These are phyloP conservation scores for Venustoraphidia nigricollis DNA, from an alignment of 2,888 invertebrate genomes.

Conservation along the genomic window DNA sequence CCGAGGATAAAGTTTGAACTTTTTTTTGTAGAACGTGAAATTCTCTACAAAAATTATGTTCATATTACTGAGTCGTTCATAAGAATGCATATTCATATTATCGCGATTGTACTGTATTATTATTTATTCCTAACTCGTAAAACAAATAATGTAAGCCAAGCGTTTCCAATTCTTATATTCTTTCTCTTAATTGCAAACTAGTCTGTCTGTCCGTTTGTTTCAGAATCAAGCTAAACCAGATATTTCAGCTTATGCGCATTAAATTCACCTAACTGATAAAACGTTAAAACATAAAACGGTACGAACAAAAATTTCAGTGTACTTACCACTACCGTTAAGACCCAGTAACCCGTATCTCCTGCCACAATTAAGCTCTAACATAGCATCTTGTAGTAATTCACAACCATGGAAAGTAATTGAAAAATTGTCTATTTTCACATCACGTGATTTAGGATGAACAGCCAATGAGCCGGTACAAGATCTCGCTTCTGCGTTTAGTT, in stretches of 20 bases:
- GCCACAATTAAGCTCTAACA: slow-evolving; percentile 93
- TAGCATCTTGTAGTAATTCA: slow-evolving; percentile 89
- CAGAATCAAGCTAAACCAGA: not conserved
- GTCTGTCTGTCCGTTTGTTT: no score
- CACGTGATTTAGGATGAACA: slow-evolving; percentile 89
- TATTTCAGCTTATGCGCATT: not conserved
- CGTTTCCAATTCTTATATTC: no score
- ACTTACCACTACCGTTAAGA: slow-evolving; percentile 86
- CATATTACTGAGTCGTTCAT: no score
- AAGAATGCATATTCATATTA: no score
- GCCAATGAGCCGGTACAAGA: slow-evolving; percentile 90
- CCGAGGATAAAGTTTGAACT: no score
- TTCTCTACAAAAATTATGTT: no score
- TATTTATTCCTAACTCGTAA: no score
- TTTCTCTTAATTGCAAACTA: no score
- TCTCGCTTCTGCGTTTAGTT: slow-evolving; percentile 83
- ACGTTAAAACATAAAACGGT: no score
- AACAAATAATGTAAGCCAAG: no score
- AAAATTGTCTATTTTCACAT: slow-evolving; percentile 90
- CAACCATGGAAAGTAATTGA: slow-evolving; percentile 97
- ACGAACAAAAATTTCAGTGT: not conserved
- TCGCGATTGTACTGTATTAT: no score
- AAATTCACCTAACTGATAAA: not conserved
- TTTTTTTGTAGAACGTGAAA: no score
- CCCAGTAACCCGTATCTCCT: slow-evolving; percentile 93